phyloP scores from a whole-genome alignment of 2,113 vertebrate species.

The Microcebus murinus region DNA sequence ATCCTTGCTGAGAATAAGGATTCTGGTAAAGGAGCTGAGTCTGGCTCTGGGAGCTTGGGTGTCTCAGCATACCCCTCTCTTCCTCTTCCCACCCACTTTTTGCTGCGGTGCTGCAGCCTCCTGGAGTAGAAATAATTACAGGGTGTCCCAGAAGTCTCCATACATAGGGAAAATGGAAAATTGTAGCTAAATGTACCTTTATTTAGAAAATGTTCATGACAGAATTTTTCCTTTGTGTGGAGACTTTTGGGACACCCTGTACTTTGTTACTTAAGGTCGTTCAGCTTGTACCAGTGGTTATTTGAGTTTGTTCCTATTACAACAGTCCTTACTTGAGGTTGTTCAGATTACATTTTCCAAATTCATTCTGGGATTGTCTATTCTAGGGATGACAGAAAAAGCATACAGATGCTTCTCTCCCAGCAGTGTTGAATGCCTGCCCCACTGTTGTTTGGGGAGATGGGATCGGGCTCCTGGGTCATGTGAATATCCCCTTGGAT shows the following conservation, averaged over 20 bases:
- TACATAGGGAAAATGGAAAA: too few relatives aligned
- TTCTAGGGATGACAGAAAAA: background rate
- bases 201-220: too few relatives aligned
- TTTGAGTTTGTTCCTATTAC: background rate
- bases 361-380: background rate
- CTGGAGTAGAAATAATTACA: background rate
- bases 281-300: background rate
- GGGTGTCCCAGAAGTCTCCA: too few relatives aligned
- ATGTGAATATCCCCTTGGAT: conserved; percentile 16
- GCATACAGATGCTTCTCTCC: background rate
- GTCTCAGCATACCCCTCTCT: fast-evolving
- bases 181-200: too few relatives aligned
- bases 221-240: too few relatives aligned
- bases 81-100: fast-evolving
- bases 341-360: background rate
- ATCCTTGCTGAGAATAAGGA: background rate
- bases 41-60: fast-evolving
- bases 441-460: background rate
- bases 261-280: background rate
- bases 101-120: background rate
- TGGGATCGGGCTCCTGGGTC: background rate
- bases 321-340: background rate
- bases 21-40: background rate
- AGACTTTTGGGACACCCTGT: too few relatives aligned
- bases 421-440: background rate